These are phyloP conservation scores for Struthio camelus DNA, from an alignment of 2,113 vertebrate genomes.

Conservation along the genomic window DNA sequence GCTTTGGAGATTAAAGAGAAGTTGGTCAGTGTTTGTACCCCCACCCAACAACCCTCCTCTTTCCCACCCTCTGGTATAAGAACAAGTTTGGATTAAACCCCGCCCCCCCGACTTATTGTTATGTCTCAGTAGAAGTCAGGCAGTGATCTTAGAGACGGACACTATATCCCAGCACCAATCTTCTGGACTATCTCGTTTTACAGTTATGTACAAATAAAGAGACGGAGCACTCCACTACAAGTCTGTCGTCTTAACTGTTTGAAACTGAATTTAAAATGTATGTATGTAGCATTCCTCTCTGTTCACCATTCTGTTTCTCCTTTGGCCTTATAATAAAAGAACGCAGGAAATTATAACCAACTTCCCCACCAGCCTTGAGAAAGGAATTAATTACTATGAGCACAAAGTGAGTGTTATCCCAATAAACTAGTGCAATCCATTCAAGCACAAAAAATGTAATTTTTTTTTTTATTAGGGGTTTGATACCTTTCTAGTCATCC, in stretches of 20 bases:
- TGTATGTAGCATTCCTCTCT: conserved; percentile 41
- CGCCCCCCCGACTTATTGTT: neutral
- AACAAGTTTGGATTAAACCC: too few species aligned
- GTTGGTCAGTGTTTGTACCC: neutral
- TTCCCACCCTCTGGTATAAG: neutral
- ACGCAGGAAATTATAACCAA: conserved; percentile 64
- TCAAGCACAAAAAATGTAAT: conserved; percentile 21
- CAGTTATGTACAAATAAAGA: neutral
- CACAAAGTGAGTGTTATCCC: conserved; percentile 62
- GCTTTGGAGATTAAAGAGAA: neutral
- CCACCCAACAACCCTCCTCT: neutral
- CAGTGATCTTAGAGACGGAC: neutral
- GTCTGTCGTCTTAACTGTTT: conserved; percentile 16
- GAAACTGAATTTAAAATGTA: neutral
- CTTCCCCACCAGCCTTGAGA: conserved; percentile 51
- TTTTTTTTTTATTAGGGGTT: neutral
- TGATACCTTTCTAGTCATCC: conserved; percentile 26
- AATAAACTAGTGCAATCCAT: conserved; percentile 51
- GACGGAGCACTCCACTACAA: neutral
- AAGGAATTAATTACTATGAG: conserved; percentile 69
- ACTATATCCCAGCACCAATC: neutral
- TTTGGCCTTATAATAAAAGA: conserved; percentile 68
- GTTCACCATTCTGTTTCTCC: conserved; percentile 52
- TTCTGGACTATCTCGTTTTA: neutral
- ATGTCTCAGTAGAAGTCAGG: neutral